Evolutionary conservation across 1,140 invertebrate genomes (phyloP).

Genomic region (Bathynomus jamesi): DNA sequence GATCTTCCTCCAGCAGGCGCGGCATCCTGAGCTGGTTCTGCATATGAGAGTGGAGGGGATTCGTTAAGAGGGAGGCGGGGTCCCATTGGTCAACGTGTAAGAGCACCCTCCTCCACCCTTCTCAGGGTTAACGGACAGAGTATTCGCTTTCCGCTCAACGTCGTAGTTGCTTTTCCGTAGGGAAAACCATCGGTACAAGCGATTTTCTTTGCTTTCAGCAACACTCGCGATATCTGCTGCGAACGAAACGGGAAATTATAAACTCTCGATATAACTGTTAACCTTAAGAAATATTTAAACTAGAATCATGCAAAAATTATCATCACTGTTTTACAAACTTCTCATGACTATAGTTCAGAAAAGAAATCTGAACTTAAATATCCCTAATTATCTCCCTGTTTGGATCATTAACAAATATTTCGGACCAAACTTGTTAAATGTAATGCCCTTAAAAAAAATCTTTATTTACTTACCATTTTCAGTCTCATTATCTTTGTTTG

Average conservation of each 20-base stretch:
- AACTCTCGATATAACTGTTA: too few species aligned
- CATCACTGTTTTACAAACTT: too few species aligned
- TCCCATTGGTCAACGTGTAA: neutral
- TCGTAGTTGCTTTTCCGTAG: conserved; percentile 72
- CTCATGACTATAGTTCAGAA: too few species aligned
- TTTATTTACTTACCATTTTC: conserved; percentile 12
- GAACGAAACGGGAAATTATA: too few species aligned
- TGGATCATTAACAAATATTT: too few species aligned
- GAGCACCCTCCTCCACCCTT: conserved; percentile 7
- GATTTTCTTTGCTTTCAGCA: neutral
- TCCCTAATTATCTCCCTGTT: too few species aligned
- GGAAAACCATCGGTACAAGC: conserved; percentile 70
- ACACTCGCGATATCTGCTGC: too few species aligned
- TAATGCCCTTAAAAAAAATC: conserved; percentile 13
- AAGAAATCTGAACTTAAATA: too few species aligned
- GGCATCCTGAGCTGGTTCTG: conserved; percentile 55
- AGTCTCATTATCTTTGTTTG: conserved; percentile 10
- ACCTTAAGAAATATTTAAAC: too few species aligned
- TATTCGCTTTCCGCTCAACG: conserved; percentile 52
- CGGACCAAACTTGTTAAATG: too few species aligned
- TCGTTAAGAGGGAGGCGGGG: conserved; percentile 17
- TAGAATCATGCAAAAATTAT: too few species aligned
- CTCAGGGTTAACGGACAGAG: conserved; percentile 42
- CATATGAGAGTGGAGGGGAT: conserved; percentile 16
- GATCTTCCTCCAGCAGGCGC: conserved; percentile 61